Conservation (phyloP, 2,797 vertebrate genomes). For the Lithobates sylvaticus region DNA sequence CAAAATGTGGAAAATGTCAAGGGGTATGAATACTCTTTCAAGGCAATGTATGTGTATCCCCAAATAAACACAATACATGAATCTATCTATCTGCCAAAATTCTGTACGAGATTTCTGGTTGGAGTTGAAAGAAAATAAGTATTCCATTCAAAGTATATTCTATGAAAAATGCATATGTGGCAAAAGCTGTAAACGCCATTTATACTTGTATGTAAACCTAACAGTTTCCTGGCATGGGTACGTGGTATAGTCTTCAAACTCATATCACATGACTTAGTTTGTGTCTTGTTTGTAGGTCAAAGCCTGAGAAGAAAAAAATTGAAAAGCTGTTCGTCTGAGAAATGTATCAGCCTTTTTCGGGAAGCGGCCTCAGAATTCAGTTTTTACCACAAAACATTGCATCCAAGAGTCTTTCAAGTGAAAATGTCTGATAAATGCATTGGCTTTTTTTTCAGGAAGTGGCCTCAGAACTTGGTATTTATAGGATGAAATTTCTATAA, state of each 20-base stretch:
- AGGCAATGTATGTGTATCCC: too few relatives aligned
- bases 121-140: background rate
- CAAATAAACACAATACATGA: too few relatives aligned
- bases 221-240: conserved; percentile 13
- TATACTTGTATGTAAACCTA: conserved; percentile 22
- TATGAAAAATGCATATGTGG: background rate
- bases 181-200: conserved; percentile 19
- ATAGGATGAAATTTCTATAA: background rate
- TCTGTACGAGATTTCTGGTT: background rate
- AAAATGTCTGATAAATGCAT: conserved; percentile 25
- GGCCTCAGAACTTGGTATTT: conserved; percentile 6
- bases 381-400: conserved; percentile 24
- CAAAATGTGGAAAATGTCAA: too few relatives aligned
- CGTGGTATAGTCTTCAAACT: conserved; percentile 17
- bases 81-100: background rate
- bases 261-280: conserved; percentile 22
- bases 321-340: conserved; percentile 7
- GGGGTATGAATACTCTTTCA: too few relatives aligned
- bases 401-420: conserved; percentile 14
- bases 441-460: conserved; percentile 27
- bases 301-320: conserved; percentile 10
- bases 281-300: conserved; percentile 17
- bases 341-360: conserved; percentile 12
- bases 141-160: background rate
- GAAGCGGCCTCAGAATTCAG: background rate